phyloP scores from a whole-genome alignment of 2,797 vertebrate species.

The Oryzias sinensis region DNA sequence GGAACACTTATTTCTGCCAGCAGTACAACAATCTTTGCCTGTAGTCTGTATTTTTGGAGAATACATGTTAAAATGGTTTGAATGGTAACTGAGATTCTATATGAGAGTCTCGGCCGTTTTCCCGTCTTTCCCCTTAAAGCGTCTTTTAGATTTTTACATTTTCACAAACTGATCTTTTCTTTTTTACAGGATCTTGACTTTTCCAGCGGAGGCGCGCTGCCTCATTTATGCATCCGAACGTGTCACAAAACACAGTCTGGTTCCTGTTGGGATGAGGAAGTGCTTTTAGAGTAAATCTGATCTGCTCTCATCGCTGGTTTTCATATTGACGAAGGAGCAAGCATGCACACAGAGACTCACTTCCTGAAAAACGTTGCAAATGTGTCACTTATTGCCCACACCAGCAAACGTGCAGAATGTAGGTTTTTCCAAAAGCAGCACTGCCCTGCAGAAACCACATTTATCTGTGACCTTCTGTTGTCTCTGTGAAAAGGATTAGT shows the following conservation, averaged over 20 bases:
- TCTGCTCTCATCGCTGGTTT: background rate
- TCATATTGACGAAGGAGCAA: constrained; percentile 31
- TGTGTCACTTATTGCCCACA: background rate
- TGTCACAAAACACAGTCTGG: background rate
- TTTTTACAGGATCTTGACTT: constrained; percentile 23
- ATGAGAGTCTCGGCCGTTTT: background rate
- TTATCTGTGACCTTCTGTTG: background rate
- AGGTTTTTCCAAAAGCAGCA: background rate
- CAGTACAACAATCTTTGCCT: constrained; percentile 1
- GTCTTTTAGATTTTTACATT: constrained; percentile 1
- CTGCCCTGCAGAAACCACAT: constrained; percentile 44
- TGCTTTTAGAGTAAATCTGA: constrained; percentile 25
- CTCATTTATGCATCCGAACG: background rate
- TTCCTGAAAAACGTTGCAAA: constrained; percentile 1
- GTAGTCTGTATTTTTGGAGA: background rate
- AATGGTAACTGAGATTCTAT: constrained; percentile 1
- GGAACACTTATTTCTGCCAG: constrained; percentile 6
- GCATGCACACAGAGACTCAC: constrained; percentile 48
- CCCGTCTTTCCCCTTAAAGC: too few relatives aligned
- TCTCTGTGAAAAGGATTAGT: background rate
- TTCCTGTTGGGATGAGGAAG: constrained; percentile 8
- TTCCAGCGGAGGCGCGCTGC: constrained; percentile 1
- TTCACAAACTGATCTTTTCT: constrained; percentile 4
- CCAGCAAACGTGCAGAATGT: background rate
- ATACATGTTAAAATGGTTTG: background rate